Conservation (phyloP, 2,113 vertebrate genomes). For the Vanacampus margaritifer region DNA sequence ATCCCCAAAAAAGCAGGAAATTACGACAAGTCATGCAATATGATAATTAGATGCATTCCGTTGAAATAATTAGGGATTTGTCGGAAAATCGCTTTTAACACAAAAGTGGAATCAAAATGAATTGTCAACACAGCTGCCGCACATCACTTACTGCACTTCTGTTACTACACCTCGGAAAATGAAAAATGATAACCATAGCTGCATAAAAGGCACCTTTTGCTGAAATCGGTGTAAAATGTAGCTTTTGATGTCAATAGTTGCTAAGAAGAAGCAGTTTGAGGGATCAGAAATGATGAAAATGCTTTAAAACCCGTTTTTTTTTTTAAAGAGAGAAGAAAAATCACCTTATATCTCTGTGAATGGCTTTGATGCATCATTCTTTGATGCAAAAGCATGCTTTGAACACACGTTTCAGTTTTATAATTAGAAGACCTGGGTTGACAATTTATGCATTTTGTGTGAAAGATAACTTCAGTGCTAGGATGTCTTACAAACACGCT, state of each 20-base stretch:
- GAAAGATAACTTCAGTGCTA: neutral
- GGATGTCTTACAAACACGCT: neutral
- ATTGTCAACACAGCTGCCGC: too few species aligned
- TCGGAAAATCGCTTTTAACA: too few species aligned
- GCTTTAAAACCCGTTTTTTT: neutral
- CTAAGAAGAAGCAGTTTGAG: neutral
- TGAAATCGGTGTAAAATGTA: neutral
- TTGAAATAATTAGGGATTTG: too few species aligned
- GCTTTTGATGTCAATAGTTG: neutral
- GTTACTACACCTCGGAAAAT: too few species aligned
- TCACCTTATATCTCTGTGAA: neutral
- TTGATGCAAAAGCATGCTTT: neutral
- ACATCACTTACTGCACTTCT: too few species aligned
- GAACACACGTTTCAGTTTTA: neutral
- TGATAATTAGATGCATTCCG: too few species aligned
- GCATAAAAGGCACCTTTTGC: neutral
- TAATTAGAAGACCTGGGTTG: neutral
- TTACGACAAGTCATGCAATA: too few species aligned
- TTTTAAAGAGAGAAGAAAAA: too few species aligned
- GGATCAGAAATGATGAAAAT: neutral
- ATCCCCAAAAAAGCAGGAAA: too few species aligned
- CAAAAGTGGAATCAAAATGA: too few species aligned
- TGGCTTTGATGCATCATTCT: neutral
- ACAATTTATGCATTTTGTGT: neutral
- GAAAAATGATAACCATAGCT: too few species aligned